A percentile compares a stretch with the other conserved stretches of the same genome.
phyloP scores from a whole-genome alignment of 2,113 vertebrate species.

The Thalassarche chlororhynchos region DNA sequence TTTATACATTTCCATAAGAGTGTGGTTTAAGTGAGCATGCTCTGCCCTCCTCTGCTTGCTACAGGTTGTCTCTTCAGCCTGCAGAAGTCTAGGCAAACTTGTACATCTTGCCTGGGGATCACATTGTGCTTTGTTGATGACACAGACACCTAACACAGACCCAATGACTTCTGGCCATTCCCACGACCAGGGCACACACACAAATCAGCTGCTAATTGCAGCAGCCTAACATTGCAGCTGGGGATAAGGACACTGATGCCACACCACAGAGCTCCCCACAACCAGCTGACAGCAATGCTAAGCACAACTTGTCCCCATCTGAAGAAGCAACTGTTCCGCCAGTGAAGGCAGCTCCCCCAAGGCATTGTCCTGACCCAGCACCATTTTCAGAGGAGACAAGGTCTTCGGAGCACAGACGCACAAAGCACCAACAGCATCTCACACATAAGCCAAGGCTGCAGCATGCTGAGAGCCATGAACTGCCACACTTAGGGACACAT shows the following conservation, averaged over 20 bases:
- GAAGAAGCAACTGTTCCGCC: not conserved
- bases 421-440: not conserved
- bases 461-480: not conserved
- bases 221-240: not conserved
- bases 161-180: not conserved
- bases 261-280: not conserved
- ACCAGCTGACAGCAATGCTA: not conserved
- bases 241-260: not conserved
- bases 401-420: not conserved
- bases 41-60: slow-evolving; percentile 17
- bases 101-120: not conserved
- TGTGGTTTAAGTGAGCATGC: not conserved
- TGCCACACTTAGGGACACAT: not conserved
- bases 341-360: not conserved
- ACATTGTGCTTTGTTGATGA: not conserved
- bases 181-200: not conserved
- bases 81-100: not conserved
- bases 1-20: not conserved
- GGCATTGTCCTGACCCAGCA: not conserved
- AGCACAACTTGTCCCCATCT: not conserved
- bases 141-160: not conserved
- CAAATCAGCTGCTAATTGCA: not conserved
- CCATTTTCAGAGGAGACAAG: not conserved
- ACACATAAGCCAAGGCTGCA: not conserved
- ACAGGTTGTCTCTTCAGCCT: not conserved